These are phyloP conservation scores for Pegea sp. DNA, from an alignment of 23 tunicate genomes.

Conservation along the genomic window DNA sequence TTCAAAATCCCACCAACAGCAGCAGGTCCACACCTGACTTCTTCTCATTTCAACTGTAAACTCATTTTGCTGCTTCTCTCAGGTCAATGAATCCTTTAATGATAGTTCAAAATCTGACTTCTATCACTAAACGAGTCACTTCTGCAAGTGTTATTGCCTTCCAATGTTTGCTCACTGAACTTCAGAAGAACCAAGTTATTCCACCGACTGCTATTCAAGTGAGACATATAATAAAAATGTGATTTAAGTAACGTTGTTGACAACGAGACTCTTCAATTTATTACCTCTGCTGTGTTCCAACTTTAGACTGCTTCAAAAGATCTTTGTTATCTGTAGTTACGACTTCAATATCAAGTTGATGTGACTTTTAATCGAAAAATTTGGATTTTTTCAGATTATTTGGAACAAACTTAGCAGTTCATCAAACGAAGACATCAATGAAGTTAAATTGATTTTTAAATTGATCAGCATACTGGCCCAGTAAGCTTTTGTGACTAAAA, in stretches of 20 bases:
- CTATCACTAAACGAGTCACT: slow-evolving; percentile 23
- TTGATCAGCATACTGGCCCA: neutral
- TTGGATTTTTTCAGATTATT: neutral
- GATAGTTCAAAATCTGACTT: slow-evolving; percentile 43
- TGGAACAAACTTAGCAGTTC: neutral
- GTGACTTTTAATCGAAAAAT: too few species aligned
- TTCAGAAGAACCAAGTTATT: slow-evolving; percentile 29
- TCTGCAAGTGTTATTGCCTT: slow-evolving; percentile 14
- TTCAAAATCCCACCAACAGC: slow-evolving; percentile 14
- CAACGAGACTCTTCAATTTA: neutral
- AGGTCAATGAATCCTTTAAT: too few species aligned
- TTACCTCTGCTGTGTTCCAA: too few species aligned
- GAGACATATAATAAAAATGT: too few species aligned
- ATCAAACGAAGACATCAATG: neutral
- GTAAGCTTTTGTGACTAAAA: neutral
- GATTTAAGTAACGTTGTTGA: neutral
- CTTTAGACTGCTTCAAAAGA: too few species aligned
- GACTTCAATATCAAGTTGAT: too few species aligned
- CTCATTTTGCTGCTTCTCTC: too few species aligned
- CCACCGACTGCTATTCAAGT: slow-evolving; percentile 23
- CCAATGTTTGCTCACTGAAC: slow-evolving; percentile 33
- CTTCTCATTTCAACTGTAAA: neutral
- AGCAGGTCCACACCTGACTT: neutral
- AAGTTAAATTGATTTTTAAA: neutral
- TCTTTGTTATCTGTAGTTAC: too few species aligned